Base-by-base conservation (phyloP, 2,797 vertebrate species). In the Odontamblyopus rebecca region DNA sequence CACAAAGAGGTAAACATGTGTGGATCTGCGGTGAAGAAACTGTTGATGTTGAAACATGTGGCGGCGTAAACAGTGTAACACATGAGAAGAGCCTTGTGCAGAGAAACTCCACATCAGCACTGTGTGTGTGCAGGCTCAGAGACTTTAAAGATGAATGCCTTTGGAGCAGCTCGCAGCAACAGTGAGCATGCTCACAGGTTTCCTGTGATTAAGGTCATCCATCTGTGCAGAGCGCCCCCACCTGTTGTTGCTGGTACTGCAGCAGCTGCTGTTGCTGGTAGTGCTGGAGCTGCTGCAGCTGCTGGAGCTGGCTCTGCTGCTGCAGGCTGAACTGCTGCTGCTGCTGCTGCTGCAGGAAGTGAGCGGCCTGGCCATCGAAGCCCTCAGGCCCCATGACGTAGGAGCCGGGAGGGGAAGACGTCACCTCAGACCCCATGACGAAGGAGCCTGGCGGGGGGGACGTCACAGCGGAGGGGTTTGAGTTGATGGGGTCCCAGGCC, bases 401-500 rank as follows among this genome's bases (percentile, higher is more conserved):
- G 77, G 96, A 97, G 83, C 96, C 96, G 16, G 51, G 51, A 19
- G 51, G 51, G 6, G 51, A 18, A 5, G 51, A 53, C 16, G 51
- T 19, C 51, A 53, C 44, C 44, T 48, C 44, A 13, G 44, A 15
- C 44, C 44, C 44, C 51, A 54, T 54, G 51, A 54, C n/a, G 54
- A 57, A 99, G 76, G 96, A 97, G 83, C 96, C 96, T 0, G 96
- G 82, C 26, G 96, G 95, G 1, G 97, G 96, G 76, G 98, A 97
- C 19, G 94, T 95, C 13, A 98, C 94, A 61, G 94, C 95, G 6
- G 98, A 98, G 86, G 96, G 95, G 86, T 99, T 96, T 0, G 93
- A 98, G 90, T 83, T 94, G 76, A 94, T 95, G 26, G 97, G 95
- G 87, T 99, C 98, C 98, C 98, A 99, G 80, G 96, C 98, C 0